Conservation (phyloP, 1,140 invertebrate species). For the Drosophila asahinai region DNA sequence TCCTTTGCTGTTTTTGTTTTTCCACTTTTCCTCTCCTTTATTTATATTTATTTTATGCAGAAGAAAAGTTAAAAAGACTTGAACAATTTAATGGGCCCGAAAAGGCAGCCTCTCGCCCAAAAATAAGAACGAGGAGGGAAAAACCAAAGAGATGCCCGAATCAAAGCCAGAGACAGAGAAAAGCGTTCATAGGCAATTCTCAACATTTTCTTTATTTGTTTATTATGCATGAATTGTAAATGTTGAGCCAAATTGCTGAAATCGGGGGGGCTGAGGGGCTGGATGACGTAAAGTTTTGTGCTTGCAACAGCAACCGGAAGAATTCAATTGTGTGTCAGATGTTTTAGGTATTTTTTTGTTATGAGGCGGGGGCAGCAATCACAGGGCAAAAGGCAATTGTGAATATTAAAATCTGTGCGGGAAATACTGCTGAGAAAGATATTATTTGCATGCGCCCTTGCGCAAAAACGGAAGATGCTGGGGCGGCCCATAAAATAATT, state of each 20-base stretch:
- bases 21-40: constrained; percentile 42
- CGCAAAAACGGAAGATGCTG: constrained; percentile 4
- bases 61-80: constrained; percentile 62
- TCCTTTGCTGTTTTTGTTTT: constrained; percentile 27
- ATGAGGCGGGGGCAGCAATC: neutral
- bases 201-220: constrained; percentile 70
- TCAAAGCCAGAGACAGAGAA: constrained; percentile 24
- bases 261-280: neutral
- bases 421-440: constrained; percentile 25
- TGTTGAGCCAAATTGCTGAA: constrained; percentile 50
- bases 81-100: constrained; percentile 60
- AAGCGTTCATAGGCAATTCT: constrained; percentile 58
- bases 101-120: constrained; percentile 18
- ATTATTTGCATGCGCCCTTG: constrained; percentile 29
- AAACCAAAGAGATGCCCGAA: constrained; percentile 10
- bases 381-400: constrained; percentile 48
- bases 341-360: constrained; percentile 16
- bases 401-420: constrained; percentile 59
- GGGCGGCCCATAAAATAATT: neutral
- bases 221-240: constrained; percentile 81
- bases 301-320: constrained; percentile 72
- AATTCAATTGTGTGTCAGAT: constrained; percentile 80
- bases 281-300: constrained; percentile 63
- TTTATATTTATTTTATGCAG: constrained; percentile 82
- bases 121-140: constrained; percentile 9